phyloP scores from a whole-genome alignment of 2,888 invertebrate species.

The Synergus gifuensis region DNA sequence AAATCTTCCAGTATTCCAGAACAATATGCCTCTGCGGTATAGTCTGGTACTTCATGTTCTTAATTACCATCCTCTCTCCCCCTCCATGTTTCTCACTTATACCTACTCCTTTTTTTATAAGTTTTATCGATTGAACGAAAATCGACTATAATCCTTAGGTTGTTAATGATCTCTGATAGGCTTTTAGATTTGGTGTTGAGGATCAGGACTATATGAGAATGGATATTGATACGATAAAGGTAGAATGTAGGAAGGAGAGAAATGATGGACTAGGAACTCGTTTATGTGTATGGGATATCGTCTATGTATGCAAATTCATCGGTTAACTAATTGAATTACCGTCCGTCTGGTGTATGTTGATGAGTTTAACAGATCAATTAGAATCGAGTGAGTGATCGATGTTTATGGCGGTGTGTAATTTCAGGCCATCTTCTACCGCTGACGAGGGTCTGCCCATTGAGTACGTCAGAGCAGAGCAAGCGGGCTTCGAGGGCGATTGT shows the following conservation, averaged over 20 bases:
- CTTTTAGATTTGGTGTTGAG: neutral
- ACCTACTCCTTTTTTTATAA: neutral
- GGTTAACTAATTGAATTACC: conserved; percentile 58
- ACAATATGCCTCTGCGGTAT: neutral
- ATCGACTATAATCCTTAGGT: neutral
- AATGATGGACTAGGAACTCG: conserved; percentile 39
- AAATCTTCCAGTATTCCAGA: neutral
- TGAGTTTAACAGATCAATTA: conserved; percentile 46
- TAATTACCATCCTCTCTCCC: neutral
- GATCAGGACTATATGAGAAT: conserved; percentile 6
- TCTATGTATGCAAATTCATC: conserved; percentile 51
- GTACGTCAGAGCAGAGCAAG: conserved; percentile 61
- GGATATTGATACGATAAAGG: conserved; percentile 26
- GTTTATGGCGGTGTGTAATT: conserved; percentile 54
- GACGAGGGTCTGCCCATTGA: conserved; percentile 63
- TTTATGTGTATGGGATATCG: conserved; percentile 22
- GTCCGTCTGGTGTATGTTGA: conserved; percentile 54
- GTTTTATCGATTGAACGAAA: neutral
- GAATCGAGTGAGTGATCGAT: conserved; percentile 52
- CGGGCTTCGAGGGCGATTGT: conserved; percentile 57
- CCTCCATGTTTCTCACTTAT: neutral
- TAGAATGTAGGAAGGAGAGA: neutral
- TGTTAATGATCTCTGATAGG: conserved; percentile 19
- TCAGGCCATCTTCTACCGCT: conserved; percentile 66
- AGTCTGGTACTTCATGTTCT: neutral